Evolutionary conservation across 2,113 vertebrate species (phyloP), one percentile per base, ranked within the genome.

Genomic region (Meleagris gallopavo): DNA sequence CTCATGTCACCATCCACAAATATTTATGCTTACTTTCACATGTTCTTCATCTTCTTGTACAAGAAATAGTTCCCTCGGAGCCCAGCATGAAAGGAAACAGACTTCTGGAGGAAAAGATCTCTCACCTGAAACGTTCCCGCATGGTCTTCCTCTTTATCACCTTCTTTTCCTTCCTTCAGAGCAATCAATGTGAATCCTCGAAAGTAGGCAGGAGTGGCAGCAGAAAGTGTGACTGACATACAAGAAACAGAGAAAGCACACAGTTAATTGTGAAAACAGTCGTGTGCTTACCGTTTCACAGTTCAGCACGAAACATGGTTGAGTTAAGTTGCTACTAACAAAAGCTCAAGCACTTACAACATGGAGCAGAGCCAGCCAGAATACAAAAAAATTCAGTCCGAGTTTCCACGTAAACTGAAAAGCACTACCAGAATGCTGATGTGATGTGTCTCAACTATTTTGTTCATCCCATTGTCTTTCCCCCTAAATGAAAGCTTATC

Each of bases 161-260:
- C 99, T 61, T 98, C 98, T 92, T 98, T 95, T 22, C 98, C 99
- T 79, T 99, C 99, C 96, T 97, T 99, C 82, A 99, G 97, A 88
- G 99, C 98, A 9, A 99, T 99, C 77, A 99, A 88, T 0, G 98
- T 99, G 97, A 99, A 99, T 40, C 99, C 99, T 98, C 99, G 98
- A 77, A 99, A 99, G 97, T 99, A 99, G 40, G 99, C 98, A 22
- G 99, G 98, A 70, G 98, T 98, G 89, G 98, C 97, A 62, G 99
- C 98, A 50, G 97, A 98, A 83, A 99, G 97, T 0, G 98, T 98
- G 97, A 99, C 99, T 99, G 94, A 27, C 83, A 17, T 16, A 48
- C 4, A 92, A 97, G 54, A 87, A 93, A 76, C 90, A 95, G 72
- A 96, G 79, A 97, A 90, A 92, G 40, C 6, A 27, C 2, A 16